Evolutionary conservation across 2,888 invertebrate species (phyloP), one percentile per base, ranked within the genome.

Genomic region (Phengaris alcon): DNA sequence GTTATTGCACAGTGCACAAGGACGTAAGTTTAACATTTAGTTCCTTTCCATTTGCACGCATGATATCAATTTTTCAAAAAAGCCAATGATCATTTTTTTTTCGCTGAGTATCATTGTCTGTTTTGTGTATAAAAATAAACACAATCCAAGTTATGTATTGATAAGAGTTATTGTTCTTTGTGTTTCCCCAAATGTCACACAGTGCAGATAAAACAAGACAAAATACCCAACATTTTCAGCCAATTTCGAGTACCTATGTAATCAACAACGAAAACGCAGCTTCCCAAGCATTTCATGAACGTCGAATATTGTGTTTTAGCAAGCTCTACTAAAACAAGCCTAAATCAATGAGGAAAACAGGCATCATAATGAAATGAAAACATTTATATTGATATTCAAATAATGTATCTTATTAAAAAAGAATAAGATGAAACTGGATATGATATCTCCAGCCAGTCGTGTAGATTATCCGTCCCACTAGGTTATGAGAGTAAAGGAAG

Each of bases 1-100:
- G 44, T 35, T 64, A 64, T 9, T 64, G 35, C 64, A 64, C 64
- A 35, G 12, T 64, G 64, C 64, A 64, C 54, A 73, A 55, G 73
- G 44, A 73, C 54, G 52, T 55, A 72, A 54, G 54, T 54, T 72
- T 22, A 7, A 73, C 55, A 73, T 54, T 73, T 73, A 52, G 13
- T 55, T 69, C 48, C 46, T 73, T 55, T n/a, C 15, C 55, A 54
- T 54, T 7, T 72, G 6, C 52, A 73, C 73, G 75, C 48, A 79
- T 54, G 73, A 35, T 44, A 12, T 2, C 6, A 2, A 44, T 64
- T 64, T 10, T 12, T 35, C 15, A 6, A 8, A 9, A 15, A 3
- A 4, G 3, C 15, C 59, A 59, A 59, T 22, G 3, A 22, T 59
- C 22, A 22, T 59, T 0, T 48, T 59, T 59, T 10, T 59, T 15